Percentiles rank a stretch among this genome's conserved stretches.
Evolutionary conservation across 92 coral and sea anemone genomes (phyloP).

Genomic region (Palythoa grandis): DNA sequence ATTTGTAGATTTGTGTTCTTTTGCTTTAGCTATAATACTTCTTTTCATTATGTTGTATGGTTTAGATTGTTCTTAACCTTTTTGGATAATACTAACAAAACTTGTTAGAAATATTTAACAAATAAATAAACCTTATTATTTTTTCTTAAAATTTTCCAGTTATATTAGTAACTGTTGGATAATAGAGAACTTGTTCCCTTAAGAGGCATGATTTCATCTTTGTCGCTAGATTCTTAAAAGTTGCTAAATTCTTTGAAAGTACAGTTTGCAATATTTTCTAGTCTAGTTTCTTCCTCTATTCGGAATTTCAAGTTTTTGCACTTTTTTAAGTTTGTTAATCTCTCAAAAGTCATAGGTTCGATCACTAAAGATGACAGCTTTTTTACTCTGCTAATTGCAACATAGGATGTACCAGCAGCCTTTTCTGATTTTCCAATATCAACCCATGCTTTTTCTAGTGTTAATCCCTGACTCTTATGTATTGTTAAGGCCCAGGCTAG

Average conservation of each 20-base stretch:
- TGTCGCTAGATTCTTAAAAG: background rate
- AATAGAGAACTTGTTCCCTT: background rate
- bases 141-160: background rate
- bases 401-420: too few relatives aligned
- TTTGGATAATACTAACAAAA: background rate
- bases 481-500: slow-evolving; percentile 59
- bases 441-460: too few relatives aligned
- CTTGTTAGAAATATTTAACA: background rate
- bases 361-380: slow-evolving; percentile 32
- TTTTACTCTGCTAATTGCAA: slow-evolving; percentile 49
- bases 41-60: background rate
- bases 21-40: background rate
- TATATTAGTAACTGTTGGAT: background rate
- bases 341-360: too few relatives aligned
- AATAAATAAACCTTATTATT: background rate
- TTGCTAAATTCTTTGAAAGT: background rate
- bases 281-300: slow-evolving; percentile 2
- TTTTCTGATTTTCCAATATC: slow-evolving; percentile 50
- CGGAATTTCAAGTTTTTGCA: slow-evolving; percentile 9
- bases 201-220: background rate
- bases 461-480: too few relatives aligned
- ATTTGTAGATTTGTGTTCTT: background rate
- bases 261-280: background rate
- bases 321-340: slow-evolving; percentile 9
- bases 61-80: background rate